A percentile compares a stretch with the other conserved stretches of the same genome.
Evolutionary conservation across 2,888 invertebrate species (phyloP).

Genomic region (Miltochrista miniata): DNA sequence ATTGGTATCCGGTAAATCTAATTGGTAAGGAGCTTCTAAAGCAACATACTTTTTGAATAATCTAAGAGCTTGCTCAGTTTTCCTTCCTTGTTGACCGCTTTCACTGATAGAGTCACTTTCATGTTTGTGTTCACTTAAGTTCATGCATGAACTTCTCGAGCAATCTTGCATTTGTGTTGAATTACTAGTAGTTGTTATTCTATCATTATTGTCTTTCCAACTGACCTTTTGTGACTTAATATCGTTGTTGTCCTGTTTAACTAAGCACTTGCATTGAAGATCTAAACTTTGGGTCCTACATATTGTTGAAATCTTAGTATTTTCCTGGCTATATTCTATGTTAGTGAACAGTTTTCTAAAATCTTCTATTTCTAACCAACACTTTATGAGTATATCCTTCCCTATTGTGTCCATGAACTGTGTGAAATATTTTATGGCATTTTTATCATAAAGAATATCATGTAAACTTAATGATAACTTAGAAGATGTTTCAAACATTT

Average conservation of each 20-base stretch:
- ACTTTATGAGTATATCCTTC: conserved; percentile 86
- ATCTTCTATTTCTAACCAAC: conserved; percentile 90
- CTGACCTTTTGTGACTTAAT: conserved; percentile 47
- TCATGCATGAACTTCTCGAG: conserved; percentile 63
- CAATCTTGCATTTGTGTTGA: conserved; percentile 46
- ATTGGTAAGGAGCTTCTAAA: conserved; percentile 85
- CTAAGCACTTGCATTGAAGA: conserved; percentile 50
- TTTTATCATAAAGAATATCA: conserved; percentile 90
- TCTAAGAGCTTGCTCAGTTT: conserved; percentile 85
- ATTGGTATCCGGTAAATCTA: conserved; percentile 83
- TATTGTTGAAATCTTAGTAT: conserved; percentile 51
- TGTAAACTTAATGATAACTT: conserved; percentile 89
- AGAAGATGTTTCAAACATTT: conserved; percentile 79
- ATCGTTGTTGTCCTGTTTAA: conserved; percentile 36
- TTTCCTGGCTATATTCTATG: conserved; percentile 35
- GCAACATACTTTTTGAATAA: conserved; percentile 92
- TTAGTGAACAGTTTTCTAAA: conserved; percentile 71
- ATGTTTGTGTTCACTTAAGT: conserved; percentile 53
- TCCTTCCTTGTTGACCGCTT: conserved; percentile 44
- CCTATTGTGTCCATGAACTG: conserved; percentile 93
- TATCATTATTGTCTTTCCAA: conserved; percentile 49
- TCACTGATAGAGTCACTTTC: conserved; percentile 32
- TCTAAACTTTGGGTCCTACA: conserved; percentile 68
- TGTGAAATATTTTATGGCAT: conserved; percentile 91
- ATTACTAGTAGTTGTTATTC: conserved; percentile 42